phyloP scores from a whole-genome alignment of 2,113 vertebrate genomes.

The Tiliqua scincoides region DNA sequence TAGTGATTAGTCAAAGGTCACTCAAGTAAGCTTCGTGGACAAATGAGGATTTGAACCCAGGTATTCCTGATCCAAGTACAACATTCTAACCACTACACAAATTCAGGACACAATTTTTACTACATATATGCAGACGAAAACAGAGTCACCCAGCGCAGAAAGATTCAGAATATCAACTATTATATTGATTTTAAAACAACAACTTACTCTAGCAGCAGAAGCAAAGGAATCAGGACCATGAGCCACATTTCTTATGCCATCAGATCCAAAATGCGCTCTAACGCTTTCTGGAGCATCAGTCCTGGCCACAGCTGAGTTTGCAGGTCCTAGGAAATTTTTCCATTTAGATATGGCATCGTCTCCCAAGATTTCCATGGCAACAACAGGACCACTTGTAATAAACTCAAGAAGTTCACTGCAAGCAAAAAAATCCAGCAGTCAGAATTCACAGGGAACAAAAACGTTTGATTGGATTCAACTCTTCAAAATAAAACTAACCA shows the following conservation, averaged over 20 bases:
- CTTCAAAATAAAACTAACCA: background rate
- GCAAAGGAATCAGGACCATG: conserved; percentile 90
- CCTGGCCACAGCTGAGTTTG: conserved; percentile 78
- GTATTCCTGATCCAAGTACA: too few relatives aligned
- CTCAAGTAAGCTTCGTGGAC: too few relatives aligned
- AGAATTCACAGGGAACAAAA: conserved; percentile 15
- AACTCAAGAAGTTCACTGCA: conserved; percentile 88
- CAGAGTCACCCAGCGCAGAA: conserved; percentile 14
- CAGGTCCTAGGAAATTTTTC: conserved; percentile 85
- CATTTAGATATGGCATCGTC: conserved; percentile 88
- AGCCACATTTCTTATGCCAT: conserved; percentile 83
- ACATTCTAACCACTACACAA: background rate
- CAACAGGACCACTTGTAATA: conserved; percentile 85
- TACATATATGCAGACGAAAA: background rate
- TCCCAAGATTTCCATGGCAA: conserved; percentile 93
- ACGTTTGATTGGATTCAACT: background rate
- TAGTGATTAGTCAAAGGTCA: too few relatives aligned
- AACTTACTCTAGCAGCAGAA: conserved; percentile 89
- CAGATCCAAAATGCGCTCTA: conserved; percentile 83
- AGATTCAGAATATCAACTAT: conserved; percentile 20
- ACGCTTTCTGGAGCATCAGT: conserved; percentile 81
- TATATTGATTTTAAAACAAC: background rate
- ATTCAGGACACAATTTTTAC: background rate
- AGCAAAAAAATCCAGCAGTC: conserved; percentile 47
- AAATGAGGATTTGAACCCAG: too few relatives aligned